Base-by-base conservation (phyloP, 2,797 vertebrate species). In the Erethizon dorsatum region DNA sequence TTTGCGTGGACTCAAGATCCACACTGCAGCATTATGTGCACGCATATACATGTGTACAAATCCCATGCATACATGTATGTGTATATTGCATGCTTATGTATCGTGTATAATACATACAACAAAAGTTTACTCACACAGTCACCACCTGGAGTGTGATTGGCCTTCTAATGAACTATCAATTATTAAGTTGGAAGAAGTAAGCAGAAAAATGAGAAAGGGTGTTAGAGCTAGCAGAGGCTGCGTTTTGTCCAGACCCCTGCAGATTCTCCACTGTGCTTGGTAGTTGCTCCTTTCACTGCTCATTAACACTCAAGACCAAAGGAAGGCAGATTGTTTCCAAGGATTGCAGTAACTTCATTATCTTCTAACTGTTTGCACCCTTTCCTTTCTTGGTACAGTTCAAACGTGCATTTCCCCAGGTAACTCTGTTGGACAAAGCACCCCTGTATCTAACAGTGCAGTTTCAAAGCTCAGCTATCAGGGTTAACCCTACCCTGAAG, bases 101-200 rank as follows among this genome's bases (percentile, higher is more conserved):
- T 77, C 28, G 41, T 57, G 20, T 57, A 57, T 82, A 87, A 63
- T 26, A 83, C 10, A 37, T 4, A 69, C 3, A 67, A 89, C n/a
- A 63, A 71, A 93, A 83, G 2, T 80, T 17, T 12, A 14, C 37
- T 83, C 33, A 59, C 13, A 91, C 11, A 83, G 6, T 20, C 4
- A 0, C 54, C 31, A 50, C 50, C 77, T 67, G 37, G n/a, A 57
- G 17, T 22, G 13, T 52, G 57, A 45, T 13, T 31, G 50, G 2
- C 54, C 50, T 20, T 45, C 10, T 63, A 13, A 71, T 47, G 24
- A 31, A 65, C 28, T 67, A 26, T 45, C 59, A 54, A 45, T 95
- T 80, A 57, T 67, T 91, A 75, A 93, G n/a, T 50, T 87, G 24
- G 63, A 90, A 88, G 24, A 20, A 78, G 67, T 79, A 75, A 61